Conservation (phyloP, 2,113 vertebrate species). For the Tautogolabrus adspersus region DNA sequence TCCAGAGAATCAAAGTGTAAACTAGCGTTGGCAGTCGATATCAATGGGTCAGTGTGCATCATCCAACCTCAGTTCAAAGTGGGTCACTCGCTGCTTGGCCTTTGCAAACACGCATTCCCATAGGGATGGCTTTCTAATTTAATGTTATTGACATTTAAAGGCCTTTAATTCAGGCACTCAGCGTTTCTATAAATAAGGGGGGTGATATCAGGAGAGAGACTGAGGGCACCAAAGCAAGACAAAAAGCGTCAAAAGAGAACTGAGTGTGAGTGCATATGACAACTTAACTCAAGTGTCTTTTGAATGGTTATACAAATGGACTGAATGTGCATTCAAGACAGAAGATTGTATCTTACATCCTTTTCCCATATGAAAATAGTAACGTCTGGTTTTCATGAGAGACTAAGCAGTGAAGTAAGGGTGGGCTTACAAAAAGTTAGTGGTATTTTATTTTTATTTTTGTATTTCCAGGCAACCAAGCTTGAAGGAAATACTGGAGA, state of each 20-base stretch:
- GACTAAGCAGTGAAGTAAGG: background rate
- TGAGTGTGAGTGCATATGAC: background rate
- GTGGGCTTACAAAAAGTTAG: background rate
- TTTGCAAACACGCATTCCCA: slow-evolving; percentile 7
- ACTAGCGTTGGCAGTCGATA: background rate
- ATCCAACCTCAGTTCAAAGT: background rate
- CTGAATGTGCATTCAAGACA: background rate
- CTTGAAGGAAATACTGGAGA: background rate
- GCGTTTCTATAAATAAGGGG: background rate
- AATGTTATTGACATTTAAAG: slow-evolving; percentile 23
- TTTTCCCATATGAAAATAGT: background rate
- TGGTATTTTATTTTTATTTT: too few relatives aligned
- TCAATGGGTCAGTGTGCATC: slow-evolving; percentile 16
- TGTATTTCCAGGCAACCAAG: background rate
- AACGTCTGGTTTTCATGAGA: slow-evolving; percentile 5
- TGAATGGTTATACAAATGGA: background rate
- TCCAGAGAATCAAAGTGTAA: background rate
- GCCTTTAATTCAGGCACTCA: background rate
- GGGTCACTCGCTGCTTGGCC: slow-evolving; percentile 6
- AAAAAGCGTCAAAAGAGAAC: background rate
- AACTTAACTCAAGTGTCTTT: background rate
- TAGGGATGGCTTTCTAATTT: slow-evolving; percentile 5
- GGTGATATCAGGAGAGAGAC: background rate
- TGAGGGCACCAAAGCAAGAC: background rate
- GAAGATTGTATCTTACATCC: background rate